Percentiles rank a stretch among this genome's conserved stretches.
Conservation (phyloP, 2,888 invertebrate genomes). For the Pseudoips prasinana region DNA sequence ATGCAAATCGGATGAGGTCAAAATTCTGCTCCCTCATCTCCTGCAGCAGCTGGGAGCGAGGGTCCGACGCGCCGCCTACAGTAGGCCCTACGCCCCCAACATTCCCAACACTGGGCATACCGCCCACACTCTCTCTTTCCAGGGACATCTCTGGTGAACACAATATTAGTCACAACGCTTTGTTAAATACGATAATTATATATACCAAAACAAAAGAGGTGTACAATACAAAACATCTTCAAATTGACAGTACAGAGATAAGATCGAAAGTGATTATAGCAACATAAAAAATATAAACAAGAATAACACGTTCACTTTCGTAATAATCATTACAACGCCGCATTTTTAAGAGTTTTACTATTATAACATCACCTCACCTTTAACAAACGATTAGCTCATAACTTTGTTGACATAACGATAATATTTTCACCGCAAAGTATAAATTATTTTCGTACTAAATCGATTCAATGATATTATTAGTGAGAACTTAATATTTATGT, state of each 20-base stretch:
- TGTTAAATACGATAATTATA: too few relatives aligned
- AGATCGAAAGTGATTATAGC: slow-evolving; percentile 15
- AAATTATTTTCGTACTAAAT: slow-evolving; percentile 63
- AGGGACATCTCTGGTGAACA: slow-evolving; percentile 58
- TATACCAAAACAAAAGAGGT: too few relatives aligned
- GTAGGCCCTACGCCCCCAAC: slow-evolving; percentile 35
- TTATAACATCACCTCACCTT: slow-evolving; percentile 45
- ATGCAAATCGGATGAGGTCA: slow-evolving; percentile 98
- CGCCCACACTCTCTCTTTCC: slow-evolving; percentile 63
- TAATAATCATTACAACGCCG: slow-evolving; percentile 7
- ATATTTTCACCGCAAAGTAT: slow-evolving; percentile 59
- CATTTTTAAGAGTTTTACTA: slow-evolving; percentile 8
- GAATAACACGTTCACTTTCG: slow-evolving; percentile 7
- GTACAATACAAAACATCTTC: background rate
- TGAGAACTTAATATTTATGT: slow-evolving; percentile 35
- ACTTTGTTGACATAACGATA: slow-evolving; percentile 67
- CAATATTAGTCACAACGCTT: too few relatives aligned
- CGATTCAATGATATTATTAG: slow-evolving; percentile 61
- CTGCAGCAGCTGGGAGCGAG: slow-evolving; percentile 89
- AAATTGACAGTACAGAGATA: slow-evolving; percentile 21
- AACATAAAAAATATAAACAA: slow-evolving; percentile 33
- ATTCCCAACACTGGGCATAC: slow-evolving; percentile 44
- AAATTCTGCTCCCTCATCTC: slow-evolving; percentile 96
- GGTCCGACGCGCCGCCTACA: slow-evolving; percentile 68
- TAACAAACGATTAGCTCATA: slow-evolving; percentile 58